A percentile compares a stretch with the other conserved stretches of the same genome.
Conservation (phyloP, 2,113 vertebrate species). For the Regulus satrapa region DNA sequence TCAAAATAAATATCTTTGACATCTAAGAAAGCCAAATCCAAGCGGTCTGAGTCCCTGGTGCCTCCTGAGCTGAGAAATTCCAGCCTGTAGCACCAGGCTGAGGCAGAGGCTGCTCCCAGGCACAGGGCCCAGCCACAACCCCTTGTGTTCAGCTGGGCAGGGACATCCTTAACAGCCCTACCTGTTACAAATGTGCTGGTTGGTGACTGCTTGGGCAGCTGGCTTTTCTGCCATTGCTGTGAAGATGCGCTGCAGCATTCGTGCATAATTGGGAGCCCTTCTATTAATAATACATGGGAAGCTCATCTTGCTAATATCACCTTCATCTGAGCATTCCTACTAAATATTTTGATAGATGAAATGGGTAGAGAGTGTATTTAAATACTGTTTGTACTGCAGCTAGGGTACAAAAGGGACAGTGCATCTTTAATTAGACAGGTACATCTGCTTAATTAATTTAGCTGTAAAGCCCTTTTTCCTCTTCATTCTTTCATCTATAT, state of each 20-base stretch:
- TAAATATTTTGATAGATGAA: slow-evolving; percentile 72
- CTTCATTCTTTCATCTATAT: slow-evolving; percentile 64
- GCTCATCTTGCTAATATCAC: slow-evolving; percentile 70
- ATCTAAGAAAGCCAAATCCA: neutral
- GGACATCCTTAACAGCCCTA: neutral
- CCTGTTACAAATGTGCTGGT: slow-evolving; percentile 25
- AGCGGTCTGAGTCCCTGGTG: neutral
- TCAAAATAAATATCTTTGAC: neutral
- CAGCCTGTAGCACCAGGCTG: neutral
- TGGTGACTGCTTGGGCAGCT: slow-evolving; percentile 24
- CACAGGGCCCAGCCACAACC: neutral
- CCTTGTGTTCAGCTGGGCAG: neutral
- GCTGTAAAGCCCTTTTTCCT: slow-evolving; percentile 77
- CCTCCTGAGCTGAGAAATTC: neutral
- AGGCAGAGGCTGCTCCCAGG: neutral
- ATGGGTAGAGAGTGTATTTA: slow-evolving; percentile 58
- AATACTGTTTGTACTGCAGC: slow-evolving; percentile 68
- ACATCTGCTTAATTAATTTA: slow-evolving; percentile 86
- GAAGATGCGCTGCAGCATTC: slow-evolving; percentile 26
- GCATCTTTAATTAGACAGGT: slow-evolving; percentile 72
- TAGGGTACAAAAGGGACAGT: slow-evolving; percentile 56
- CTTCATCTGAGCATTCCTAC: slow-evolving; percentile 56
- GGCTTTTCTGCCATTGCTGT: neutral
- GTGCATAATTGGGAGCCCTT: slow-evolving; percentile 60
- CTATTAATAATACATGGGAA: slow-evolving; percentile 71